Evolutionary conservation across 2,113 vertebrate species (phyloP).

Genomic region (Rhombomys opimus): DNA sequence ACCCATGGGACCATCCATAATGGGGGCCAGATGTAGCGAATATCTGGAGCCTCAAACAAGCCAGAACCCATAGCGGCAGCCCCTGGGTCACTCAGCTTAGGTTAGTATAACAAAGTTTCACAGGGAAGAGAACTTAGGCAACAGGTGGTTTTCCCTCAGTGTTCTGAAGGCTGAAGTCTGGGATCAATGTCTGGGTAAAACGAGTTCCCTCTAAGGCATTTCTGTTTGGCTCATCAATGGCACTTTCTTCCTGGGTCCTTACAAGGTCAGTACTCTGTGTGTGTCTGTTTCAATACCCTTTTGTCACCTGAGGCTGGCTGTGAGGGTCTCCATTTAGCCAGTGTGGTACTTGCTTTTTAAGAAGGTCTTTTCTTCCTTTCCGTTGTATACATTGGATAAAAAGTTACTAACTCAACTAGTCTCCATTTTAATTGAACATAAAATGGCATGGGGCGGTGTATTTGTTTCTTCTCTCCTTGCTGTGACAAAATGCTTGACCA

Average conservation of each 20-base stretch:
- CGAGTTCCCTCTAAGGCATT: background rate
- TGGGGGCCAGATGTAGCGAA: background rate
- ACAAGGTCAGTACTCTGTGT: background rate
- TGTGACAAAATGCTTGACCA: background rate
- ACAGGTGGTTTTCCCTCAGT: background rate
- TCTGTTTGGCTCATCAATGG: background rate
- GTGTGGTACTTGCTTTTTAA: too few relatives aligned
- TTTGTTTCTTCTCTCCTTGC: background rate
- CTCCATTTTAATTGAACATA: background rate
- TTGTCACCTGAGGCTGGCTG: background rate
- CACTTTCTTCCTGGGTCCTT: background rate
- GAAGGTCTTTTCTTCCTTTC: background rate
- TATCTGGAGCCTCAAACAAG: background rate
- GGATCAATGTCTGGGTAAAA: background rate
- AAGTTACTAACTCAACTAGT: background rate
- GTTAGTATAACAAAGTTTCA: too few relatives aligned
- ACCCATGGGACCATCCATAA: background rate
- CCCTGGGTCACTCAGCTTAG: background rate
- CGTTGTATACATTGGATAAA: background rate
- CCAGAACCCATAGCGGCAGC: too few relatives aligned
- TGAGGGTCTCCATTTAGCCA: background rate
- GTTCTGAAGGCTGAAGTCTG: background rate
- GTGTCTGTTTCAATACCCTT: background rate
- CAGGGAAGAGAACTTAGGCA: background rate
- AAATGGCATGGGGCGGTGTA: too few relatives aligned